Evolutionary conservation across 2,797 vertebrate species (phyloP).

Genomic region (Paedocypris micromegethes): DNA sequence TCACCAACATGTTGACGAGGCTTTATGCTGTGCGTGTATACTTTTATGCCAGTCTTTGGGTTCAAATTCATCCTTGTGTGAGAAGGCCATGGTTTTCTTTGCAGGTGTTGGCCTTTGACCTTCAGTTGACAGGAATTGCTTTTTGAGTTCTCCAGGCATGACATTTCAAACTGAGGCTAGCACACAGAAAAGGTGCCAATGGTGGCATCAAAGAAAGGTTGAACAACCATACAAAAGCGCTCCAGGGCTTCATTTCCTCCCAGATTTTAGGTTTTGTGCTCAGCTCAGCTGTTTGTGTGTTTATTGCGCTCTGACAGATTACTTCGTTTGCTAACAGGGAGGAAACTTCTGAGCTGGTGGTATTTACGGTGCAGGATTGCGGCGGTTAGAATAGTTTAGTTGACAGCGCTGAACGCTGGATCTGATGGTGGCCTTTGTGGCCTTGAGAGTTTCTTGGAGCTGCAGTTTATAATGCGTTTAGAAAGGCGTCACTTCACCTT

Average conservation of each 20-base stretch:
- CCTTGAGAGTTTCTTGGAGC: no score
- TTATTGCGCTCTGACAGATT: conserved; percentile 1
- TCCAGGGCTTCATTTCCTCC: conserved; percentile 14
- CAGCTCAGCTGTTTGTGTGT: background rate
- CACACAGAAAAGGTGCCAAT: conserved; percentile 49
- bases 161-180: conserved; percentile 61
- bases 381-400: background rate
- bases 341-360: no score
- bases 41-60: background rate
- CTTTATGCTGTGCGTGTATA: no score
- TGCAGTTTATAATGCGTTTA: no score
- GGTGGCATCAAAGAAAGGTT: conserved; percentile 52
- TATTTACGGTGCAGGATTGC: no score
- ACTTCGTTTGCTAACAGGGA: background rate
- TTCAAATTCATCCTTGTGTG: background rate
- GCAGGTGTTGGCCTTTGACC: conserved; percentile 43
- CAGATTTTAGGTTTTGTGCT: conserved; percentile 10
- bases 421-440: no score
- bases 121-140: conserved; percentile 48
- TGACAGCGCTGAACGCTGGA: background rate
- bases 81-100: conserved; percentile 26
- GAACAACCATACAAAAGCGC: conserved; percentile 42
- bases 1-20: no score
- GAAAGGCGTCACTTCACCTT: no score
- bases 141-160: conserved; percentile 45